Evolutionary conservation across 2,888 invertebrate genomes (phyloP), one percentile per base, ranked within the genome.

Genomic region (Eilema depressum): DNA sequence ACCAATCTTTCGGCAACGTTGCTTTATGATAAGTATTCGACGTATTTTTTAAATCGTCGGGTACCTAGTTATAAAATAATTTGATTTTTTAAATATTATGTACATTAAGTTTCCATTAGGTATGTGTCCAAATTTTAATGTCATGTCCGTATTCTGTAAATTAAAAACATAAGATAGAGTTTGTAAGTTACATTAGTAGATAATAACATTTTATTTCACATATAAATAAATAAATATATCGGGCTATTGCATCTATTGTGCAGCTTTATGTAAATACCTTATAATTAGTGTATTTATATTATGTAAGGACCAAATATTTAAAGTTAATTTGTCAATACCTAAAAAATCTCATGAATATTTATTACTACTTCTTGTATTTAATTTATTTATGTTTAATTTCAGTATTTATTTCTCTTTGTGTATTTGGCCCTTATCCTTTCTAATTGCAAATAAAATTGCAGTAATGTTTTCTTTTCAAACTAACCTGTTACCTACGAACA

Each of bases 201-300:
- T 37, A 14, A 14, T 1, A 37, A 1, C 1, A 12, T 11, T 3
- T 17, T 41, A 41, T 25, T 25, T 26, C 14, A 25, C 12, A 7
- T 25, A 11, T 10, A 25, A 11, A 57, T 65, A 25, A n/a, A 26
- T 60, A 7, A 23, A 64, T 26, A 30, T 56, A 56, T 23, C 17
- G 53, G 57, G 71, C 64, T 78, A 80, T 84, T 84, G 74, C 79
- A 79, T 81, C 75, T 76, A 76, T 78, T 82, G 77, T 72, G 83
- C 81, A 79, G 82, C 81, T 81, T 70, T 71, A 73, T 76, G 73
- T 83, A 74, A 73, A 81, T 78, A 83, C 71, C 69, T 81, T 75
- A 80, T 70, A 66, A 78, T 70, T 69, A 77, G 8, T 66, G 59
- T 63, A 28, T 65, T 60, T 47, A 17, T 68, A 64, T 64, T 68